These are phyloP conservation scores for Pteropus rufus DNA, from an alignment of 2,797 vertebrate genomes.

Conservation along the genomic window DNA sequence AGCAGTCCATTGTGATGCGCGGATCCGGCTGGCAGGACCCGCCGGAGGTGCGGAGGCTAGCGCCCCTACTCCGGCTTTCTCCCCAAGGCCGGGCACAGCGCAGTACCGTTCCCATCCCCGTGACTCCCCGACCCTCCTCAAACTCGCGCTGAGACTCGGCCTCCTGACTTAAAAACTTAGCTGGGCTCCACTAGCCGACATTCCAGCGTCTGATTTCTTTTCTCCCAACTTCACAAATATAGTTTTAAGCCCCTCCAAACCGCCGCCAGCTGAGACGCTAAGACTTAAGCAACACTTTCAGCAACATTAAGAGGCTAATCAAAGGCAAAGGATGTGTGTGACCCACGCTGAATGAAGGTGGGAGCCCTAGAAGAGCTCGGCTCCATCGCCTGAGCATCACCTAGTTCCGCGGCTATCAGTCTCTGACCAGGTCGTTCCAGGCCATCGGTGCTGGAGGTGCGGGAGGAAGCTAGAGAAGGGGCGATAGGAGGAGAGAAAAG, in stretches of 20 bases:
- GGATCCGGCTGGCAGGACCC: too few species aligned
- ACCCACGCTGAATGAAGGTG: background rate
- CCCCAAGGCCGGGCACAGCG: background rate
- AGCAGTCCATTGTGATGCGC: background rate
- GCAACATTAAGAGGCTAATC: background rate
- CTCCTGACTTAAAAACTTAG: background rate
- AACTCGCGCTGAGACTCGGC: background rate
- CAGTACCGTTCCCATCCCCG: background rate
- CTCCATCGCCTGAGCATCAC: background rate
- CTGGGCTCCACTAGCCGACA: background rate
- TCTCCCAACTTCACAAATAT: slow-evolving; percentile 36
- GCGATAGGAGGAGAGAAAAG: background rate
- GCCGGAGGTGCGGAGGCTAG: background rate
- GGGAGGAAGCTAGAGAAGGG: background rate
- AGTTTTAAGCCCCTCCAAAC: background rate
- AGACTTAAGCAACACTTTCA: background rate
- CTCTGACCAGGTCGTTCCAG: background rate
- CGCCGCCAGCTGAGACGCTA: background rate
- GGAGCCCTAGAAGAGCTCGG: background rate
- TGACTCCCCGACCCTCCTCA: background rate
- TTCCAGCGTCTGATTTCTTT: background rate
- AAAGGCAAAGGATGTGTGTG: background rate
- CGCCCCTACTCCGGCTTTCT: too few species aligned
- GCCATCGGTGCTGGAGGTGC: background rate
- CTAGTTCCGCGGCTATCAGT: fast-evolving